Base-by-base conservation (phyloP, 2,888 invertebrate species). In the Apoderus coryli region DNA sequence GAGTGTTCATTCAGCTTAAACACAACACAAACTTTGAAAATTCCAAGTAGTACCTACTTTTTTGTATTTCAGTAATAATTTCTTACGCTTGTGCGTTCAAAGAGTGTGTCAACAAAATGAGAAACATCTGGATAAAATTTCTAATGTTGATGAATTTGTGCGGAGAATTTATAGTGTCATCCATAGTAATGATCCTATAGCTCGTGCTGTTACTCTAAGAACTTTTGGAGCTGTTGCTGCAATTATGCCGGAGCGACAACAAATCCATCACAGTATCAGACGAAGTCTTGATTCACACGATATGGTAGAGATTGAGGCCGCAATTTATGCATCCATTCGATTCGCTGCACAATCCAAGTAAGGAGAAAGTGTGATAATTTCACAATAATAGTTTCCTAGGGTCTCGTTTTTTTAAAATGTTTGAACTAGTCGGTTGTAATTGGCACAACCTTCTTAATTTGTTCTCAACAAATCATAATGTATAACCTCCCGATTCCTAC, bases 171-270 rank as follows among this genome's bases (percentile, higher is more conserved):
- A 82, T 48, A 82, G 85, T 56, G 96, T 96, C 1, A 80, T 89
- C 45, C 90, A 95, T 57, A 90, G 93, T 4, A 96, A 96, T 55
- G 96, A 96, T 60, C 92, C 95, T 0, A 80, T 93, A 4, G 95
- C 95, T 0, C 69, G 95, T 47, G 88, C 93, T 0, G 61, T 95
- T 6, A 88, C 92, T 0, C 59, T 96, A 6, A 67, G 85, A 39
- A 89, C 89, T 0, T 63, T 95, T 15, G 93, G 92, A 1, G 89
- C 88, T 24, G 81, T 92, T 3, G 90, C 93, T 2, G 77, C 82
- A 11, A 86, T 93, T 14, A 90, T 95, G 41, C 82, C 89, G 0
- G 92, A 95, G 60, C 68, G 86, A 41, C 88, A 90, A 50, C 86
- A 88, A 59, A 88, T 93, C 1, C 95, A 96, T 56, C 93, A 95